A percentile compares a stretch with the other conserved stretches of the same genome.
Conservation (phyloP, 1,140 invertebrate genomes). For the Sitophilus oryzae region DNA sequence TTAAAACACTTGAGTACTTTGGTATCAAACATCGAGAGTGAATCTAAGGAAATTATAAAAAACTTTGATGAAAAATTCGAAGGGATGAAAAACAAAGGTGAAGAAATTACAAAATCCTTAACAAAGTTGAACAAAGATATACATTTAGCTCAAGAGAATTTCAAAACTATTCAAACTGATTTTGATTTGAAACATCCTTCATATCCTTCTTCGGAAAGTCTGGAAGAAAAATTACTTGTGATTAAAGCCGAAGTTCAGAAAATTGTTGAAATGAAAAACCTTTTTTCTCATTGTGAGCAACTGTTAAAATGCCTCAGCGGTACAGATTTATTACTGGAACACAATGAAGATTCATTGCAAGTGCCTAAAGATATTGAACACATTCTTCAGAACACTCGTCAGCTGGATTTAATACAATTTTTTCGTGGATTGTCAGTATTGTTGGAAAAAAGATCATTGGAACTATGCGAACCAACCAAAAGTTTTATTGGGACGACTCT, state of each 20-base stretch:
- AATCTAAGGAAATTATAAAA: conserved; percentile 5
- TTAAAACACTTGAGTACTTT: conserved; percentile 19
- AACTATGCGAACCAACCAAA: background rate
- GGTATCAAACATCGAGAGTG: conserved; percentile 13
- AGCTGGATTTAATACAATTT: conserved; percentile 11
- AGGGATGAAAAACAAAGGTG: conserved; percentile 10
- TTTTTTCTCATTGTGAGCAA: conserved; percentile 14
- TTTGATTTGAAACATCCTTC: conserved; percentile 14
- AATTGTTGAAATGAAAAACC: conserved; percentile 10
- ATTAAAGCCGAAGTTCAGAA: conserved; percentile 15
- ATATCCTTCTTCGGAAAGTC: conserved; percentile 3
- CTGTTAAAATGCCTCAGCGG: conserved; percentile 14
- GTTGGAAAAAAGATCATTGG: background rate
- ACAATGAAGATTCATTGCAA: conserved; percentile 12
- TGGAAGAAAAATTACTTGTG: conserved; percentile 13
- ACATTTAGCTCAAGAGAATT: background rate
- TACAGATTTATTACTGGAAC: conserved; percentile 11
- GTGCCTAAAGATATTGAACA: conserved; percentile 5
- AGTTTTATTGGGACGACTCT: background rate
- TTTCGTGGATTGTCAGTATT: conserved; percentile 8
- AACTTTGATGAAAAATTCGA: conserved; percentile 17
- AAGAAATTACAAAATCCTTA: conserved; percentile 9
- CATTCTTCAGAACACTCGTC: background rate
- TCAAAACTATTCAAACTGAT: background rate
- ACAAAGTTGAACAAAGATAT: conserved; percentile 13